Evolutionary conservation across 2,113 vertebrate species (phyloP).

Genomic region (Hippolais icterina): DNA sequence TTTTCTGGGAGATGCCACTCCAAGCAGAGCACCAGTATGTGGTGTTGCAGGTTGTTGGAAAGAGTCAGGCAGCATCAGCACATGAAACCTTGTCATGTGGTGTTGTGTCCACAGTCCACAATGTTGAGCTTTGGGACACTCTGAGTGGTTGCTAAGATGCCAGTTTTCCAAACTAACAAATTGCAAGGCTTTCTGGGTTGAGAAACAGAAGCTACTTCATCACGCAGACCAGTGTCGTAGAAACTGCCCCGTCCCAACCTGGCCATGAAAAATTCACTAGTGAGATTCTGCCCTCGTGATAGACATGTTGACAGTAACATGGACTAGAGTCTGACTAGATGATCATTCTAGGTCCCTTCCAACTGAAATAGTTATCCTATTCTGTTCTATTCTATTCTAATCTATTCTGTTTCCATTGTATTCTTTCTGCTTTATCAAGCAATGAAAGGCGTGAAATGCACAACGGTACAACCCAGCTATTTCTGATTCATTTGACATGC

Average conservation of each 20-base stretch:
- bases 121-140: neutral
- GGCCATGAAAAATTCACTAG: neutral
- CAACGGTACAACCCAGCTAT: neutral
- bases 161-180: neutral
- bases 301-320: neutral
- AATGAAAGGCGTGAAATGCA: neutral
- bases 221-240: neutral
- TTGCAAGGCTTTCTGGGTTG: neutral
- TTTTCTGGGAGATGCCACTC: neutral
- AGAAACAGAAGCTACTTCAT: neutral
- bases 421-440: neutral
- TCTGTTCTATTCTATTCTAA: neutral
- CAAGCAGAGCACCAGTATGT: rapidly evolving
- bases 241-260: neutral
- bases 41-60: neutral
- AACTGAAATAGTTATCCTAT: neutral
- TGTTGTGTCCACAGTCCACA: neutral
- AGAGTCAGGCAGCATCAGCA: neutral
- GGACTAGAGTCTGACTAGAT: neutral
- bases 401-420: neutral
- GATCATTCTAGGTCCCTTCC: neutral
- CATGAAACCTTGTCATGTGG: rapidly evolving
- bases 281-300: neutral
- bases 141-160: neutral
- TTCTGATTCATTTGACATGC: neutral